Base-by-base conservation (phyloP, 2,113 vertebrate genomes). In the Pterophyllum scalare region DNA sequence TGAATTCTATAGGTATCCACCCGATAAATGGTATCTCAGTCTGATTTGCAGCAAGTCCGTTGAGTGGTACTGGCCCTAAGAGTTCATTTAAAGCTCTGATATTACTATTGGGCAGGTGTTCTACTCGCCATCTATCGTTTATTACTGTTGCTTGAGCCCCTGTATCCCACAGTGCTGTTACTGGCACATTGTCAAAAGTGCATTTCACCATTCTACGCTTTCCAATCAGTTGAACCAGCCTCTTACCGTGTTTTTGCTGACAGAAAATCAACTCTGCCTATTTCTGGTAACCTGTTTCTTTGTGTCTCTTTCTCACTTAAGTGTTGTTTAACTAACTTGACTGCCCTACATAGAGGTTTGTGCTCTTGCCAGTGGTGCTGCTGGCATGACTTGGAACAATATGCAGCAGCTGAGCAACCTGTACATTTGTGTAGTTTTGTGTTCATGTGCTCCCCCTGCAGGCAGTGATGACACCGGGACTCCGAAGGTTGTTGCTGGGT, bases 161-260 rank as follows among this genome's bases (percentile, higher is more conserved):
- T 3, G 1, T 59, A 14, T 59, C 57, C 57, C 57, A 59, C 13
- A 59, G 26, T 59, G 13, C 24, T 1, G 57, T 26, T 24, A 59
- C 57, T 15, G 24, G 24, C 14, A 26, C 13, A 26, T 2, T 26
- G 0, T 26, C 22, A 26, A 59, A 59, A 26, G 57, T 26, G 13
- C 57, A 59, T 59, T 15, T 59, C 14, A 59, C 59, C 15, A 31
- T 31, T 59, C 31, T 59, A 0, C 0, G 1, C 0, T 8, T 19
- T 31, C 0, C 26, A 19, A 31, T 31, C 24, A 59, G 1, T 43
- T 13, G 11, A 12, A 43, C 40, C 4, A 43, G 40, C 31, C 31
- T 33, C 31, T 7, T 7, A 33, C 31, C 31, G 6, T 43, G 40
- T 13, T 43, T 43, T 13, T 43, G 40, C 40, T 43, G 40, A 43